phyloP scores from a whole-genome alignment of 2,113 vertebrate genomes.

The Silurus asotus region DNA sequence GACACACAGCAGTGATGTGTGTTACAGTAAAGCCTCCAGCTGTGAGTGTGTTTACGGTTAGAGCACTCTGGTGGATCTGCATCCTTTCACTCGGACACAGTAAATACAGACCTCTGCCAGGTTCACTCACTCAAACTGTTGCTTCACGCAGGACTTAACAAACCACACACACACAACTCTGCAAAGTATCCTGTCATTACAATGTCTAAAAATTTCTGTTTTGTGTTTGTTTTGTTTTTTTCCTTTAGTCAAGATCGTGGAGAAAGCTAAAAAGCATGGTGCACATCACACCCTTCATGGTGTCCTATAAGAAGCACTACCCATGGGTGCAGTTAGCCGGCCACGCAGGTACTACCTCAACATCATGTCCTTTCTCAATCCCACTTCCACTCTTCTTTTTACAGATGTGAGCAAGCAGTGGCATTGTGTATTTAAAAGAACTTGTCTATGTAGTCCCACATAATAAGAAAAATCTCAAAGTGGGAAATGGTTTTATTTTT shows the following conservation, averaged over 20 bases:
- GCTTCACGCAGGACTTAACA: not conserved
- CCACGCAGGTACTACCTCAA: slow-evolving; percentile 77
- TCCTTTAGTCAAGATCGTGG: slow-evolving; percentile 79
- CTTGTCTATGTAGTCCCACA: too few relatives aligned
- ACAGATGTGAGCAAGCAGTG: not conserved
- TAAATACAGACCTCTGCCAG: not conserved
- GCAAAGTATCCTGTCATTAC: not conserved
- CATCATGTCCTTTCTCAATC: not conserved
- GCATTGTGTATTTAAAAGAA: not conserved
- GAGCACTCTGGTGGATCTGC: not conserved
- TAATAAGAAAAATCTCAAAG: too few relatives aligned
- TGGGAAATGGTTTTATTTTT: not conserved
- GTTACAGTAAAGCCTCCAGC: not conserved
- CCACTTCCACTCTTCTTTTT: not conserved
- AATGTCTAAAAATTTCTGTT: slow-evolving; percentile 22
- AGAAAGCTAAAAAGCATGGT: slow-evolving; percentile 85
- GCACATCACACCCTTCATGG: slow-evolving; percentile 81
- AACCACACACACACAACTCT: not conserved
- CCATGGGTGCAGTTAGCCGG: slow-evolving; percentile 90
- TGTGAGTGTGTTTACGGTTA: not conserved
- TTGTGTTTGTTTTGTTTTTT: slow-evolving; percentile 4
- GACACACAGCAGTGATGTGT: slow-evolving; percentile 7
- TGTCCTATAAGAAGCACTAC: slow-evolving; percentile 83
- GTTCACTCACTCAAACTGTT: not conserved
- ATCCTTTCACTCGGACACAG: not conserved